These are phyloP conservation scores for Orestias chungarensis DNA, from an alignment of 2,797 vertebrate genomes.

Conservation along the genomic window DNA sequence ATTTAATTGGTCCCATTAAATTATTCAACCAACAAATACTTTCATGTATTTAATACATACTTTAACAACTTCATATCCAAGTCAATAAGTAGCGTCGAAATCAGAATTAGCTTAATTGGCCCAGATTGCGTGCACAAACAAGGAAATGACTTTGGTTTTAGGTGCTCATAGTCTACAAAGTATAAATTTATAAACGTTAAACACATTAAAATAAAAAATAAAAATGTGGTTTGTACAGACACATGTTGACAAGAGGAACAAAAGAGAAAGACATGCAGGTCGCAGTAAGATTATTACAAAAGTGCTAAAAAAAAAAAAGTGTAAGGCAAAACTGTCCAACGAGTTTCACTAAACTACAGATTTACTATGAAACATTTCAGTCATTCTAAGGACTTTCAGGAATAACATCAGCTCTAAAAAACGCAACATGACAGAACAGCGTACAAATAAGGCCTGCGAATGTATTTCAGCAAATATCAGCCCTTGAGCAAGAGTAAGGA, in stretches of 20 bases:
- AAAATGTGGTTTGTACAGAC: not conserved
- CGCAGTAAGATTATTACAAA: not conserved
- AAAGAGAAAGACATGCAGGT: not conserved
- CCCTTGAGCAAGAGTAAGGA: not conserved
- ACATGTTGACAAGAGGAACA: not conserved
- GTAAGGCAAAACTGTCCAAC: not conserved
- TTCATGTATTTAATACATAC: no score
- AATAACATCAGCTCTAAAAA: not conserved
- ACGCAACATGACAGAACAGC: not conserved
- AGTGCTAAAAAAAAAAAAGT: not conserved
- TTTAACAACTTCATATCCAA: no score
- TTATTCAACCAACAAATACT: no score
- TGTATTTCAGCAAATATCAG: not conserved
- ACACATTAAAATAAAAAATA: not conserved
- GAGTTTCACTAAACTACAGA: not conserved
- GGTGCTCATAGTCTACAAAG: no score
- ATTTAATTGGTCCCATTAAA: no score
- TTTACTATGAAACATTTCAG: not conserved
- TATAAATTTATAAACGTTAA: not conserved
- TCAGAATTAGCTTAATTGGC: not conserved
- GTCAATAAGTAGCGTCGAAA: not conserved
- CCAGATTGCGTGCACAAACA: not conserved
- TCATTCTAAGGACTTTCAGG: not conserved
- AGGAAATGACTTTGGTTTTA: not conserved
- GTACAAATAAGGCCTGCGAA: not conserved